These are phyloP conservation scores for Mareca penelope DNA, from an alignment of 2,797 vertebrate genomes.

Conservation along the genomic window DNA sequence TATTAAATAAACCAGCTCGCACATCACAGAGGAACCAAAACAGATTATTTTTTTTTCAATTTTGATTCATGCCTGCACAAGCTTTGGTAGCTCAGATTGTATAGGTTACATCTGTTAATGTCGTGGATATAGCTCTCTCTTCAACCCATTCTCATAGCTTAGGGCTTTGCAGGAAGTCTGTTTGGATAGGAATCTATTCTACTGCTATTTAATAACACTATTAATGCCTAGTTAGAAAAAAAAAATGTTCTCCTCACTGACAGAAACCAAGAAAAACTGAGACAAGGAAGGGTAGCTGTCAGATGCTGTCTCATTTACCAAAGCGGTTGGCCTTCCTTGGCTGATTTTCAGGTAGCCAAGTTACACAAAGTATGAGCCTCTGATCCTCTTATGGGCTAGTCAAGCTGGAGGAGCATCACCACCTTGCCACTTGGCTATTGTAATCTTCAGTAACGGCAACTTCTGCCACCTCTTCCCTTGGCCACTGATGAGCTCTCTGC, in stretches of 20 bases:
- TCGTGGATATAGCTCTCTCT: neutral
- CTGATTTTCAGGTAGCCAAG: neutral
- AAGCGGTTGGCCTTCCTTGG: neutral
- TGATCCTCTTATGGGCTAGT: neutral
- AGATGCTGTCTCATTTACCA: neutral
- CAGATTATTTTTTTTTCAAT: neutral
- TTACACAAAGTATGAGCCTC: neutral
- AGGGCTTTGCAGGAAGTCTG: conserved; percentile 23
- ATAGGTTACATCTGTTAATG: neutral
- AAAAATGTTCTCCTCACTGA: conserved; percentile 23
- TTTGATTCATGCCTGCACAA: conserved; percentile 2
- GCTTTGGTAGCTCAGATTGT: neutral
- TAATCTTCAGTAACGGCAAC: conserved; percentile 93
- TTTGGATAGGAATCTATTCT: neutral
- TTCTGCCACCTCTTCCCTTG: conserved; percentile 76
- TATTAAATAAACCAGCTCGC: neutral
- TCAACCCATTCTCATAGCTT: neutral
- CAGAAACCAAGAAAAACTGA: conserved; percentile 56
- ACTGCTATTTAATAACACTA: conserved; percentile 2
- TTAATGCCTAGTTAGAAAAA: conserved; percentile 9
- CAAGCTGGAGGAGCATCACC: conserved; percentile 80
- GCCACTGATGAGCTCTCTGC: conserved; percentile 80
- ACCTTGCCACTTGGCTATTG: conserved; percentile 93
- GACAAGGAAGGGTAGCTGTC: conserved; percentile 10
- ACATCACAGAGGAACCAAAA: conserved; percentile 28